Evolutionary conservation across 2,888 invertebrate species (phyloP).

Genomic region (Sphecodes monilicornis): DNA sequence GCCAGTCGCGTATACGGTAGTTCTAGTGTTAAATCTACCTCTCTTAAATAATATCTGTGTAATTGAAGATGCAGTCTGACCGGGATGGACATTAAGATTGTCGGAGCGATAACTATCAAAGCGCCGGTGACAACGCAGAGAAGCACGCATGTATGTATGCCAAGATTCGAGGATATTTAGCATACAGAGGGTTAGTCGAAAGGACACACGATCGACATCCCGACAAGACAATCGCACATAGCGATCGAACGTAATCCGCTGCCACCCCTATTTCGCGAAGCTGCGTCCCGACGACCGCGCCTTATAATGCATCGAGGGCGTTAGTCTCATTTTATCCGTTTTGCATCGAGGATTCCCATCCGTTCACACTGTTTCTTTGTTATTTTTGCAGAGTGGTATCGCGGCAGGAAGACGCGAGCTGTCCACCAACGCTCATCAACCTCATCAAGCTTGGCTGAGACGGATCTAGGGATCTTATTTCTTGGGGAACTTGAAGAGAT

Average conservation of each 20-base stretch:
- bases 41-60: not conserved
- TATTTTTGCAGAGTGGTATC: not conserved
- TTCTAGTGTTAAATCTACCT: too few species aligned
- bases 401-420: conserved; percentile 39
- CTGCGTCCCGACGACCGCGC: conserved; percentile 32
- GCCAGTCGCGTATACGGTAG: too few species aligned
- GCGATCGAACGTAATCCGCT: conserved; percentile 60
- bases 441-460: conserved; percentile 56
- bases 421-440: conserved; percentile 73
- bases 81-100: conserved; percentile 13
- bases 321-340: conserved; percentile 24
- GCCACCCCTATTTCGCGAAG: conserved; percentile 36
- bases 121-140: conserved; percentile 40
- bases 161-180: conserved; percentile 33
- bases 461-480: conserved; percentile 34
- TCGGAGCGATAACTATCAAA: conserved; percentile 33
- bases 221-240: conserved; percentile 63
- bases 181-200: conserved; percentile 36
- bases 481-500: not conserved
- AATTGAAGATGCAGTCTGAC: not conserved
- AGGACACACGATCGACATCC: conserved; percentile 65
- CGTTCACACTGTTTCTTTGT: conserved; percentile 34
- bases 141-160: not conserved
- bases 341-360: conserved; percentile 31
- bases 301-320: conserved; percentile 34